phyloP scores from a whole-genome alignment of 2,113 vertebrate genomes.

The Menidia beryllina region DNA sequence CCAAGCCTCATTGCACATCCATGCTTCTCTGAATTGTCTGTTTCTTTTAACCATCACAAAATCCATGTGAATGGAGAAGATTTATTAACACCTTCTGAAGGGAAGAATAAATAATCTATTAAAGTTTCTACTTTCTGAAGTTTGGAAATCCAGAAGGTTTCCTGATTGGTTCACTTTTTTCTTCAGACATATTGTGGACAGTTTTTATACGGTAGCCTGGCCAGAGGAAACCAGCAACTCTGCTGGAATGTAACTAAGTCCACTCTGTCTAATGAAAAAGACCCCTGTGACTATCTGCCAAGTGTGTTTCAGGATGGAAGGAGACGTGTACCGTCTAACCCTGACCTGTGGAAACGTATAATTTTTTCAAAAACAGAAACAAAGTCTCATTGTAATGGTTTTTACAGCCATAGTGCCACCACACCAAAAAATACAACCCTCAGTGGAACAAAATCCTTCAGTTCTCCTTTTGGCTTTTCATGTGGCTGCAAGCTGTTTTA shows the following conservation, averaged over 20 bases:
- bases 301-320: constrained; percentile 38
- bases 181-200: constrained; percentile 27
- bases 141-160: not conserved
- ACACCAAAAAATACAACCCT: constrained; percentile 67
- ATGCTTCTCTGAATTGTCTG: not conserved
- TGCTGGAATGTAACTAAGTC: constrained; percentile 48
- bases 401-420: constrained; percentile 62
- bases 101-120: not conserved
- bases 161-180: not conserved
- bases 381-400: constrained; percentile 75
- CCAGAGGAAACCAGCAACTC: constrained; percentile 53
- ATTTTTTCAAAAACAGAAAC: constrained; percentile 43
- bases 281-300: constrained; percentile 52
- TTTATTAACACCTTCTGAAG: not conserved
- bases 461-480: constrained; percentile 65
- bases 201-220: constrained; percentile 42
- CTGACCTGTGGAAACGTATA: constrained; percentile 57
- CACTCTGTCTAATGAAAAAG: constrained; percentile 30
- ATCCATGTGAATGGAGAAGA: not conserved
- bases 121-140: constrained; percentile 7
- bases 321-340: constrained; percentile 59
- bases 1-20: too few relatives aligned
- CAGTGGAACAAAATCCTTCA: constrained; percentile 65
- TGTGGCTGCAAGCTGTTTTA: constrained; percentile 72
- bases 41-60: not conserved